A percentile compares a stretch with the other conserved stretches of the same genome.
Conservation (phyloP, 2,888 invertebrate species). For the Tanypteryx hageni region DNA sequence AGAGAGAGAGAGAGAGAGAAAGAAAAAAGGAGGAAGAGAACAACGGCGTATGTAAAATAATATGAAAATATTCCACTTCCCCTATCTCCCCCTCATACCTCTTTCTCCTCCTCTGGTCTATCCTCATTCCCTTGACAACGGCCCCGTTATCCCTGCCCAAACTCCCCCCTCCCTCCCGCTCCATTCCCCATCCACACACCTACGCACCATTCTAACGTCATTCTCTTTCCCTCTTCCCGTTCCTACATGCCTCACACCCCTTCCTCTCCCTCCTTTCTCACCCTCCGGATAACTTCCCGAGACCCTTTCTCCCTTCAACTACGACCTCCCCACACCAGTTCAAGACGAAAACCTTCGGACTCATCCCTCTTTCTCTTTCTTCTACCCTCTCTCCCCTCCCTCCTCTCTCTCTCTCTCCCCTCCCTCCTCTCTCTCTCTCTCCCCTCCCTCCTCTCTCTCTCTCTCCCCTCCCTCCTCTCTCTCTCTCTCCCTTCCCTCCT, state of each 20-base stretch:
- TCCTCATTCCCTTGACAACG: background rate
- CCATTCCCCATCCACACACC: background rate
- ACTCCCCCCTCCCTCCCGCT: background rate
- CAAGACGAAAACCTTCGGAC: background rate
- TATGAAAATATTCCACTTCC: conserved; percentile 30
- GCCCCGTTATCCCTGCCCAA: conserved; percentile 38
- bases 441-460: background rate
- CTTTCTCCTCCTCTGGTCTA: background rate
- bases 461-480: background rate
- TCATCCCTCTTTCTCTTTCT: background rate
- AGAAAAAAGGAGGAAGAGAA: background rate
- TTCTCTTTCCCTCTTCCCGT: background rate
- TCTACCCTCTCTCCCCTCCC: background rate
- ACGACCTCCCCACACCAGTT: background rate
- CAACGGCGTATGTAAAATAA: conserved; percentile 59
- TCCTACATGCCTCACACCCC: background rate
- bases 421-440: background rate
- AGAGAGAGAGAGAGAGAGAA: no score
- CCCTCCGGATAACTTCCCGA: background rate
- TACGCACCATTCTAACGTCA: no score
- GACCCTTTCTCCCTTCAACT: background rate
- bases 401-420: background rate
- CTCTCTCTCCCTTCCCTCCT: background rate
- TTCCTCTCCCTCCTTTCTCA: background rate
- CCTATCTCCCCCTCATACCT: background rate